These are phyloP conservation scores for Doris montereyensis DNA, from an alignment of 2,888 invertebrate genomes.

Conservation along the genomic window DNA sequence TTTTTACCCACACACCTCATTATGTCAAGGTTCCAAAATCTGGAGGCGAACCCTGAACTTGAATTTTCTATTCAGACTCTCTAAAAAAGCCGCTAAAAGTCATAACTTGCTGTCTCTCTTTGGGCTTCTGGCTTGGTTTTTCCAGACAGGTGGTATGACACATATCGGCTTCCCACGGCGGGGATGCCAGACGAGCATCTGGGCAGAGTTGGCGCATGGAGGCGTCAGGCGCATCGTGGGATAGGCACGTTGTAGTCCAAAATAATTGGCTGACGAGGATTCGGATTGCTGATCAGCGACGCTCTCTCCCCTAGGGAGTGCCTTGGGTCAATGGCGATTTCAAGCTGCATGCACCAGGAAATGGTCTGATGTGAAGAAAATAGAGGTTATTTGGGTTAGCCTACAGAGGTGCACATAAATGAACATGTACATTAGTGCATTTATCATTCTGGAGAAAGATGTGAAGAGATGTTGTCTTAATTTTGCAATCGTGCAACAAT, in stretches of 20 bases:
- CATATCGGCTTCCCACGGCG: constrained; percentile 60
- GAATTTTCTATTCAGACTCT: too few species aligned
- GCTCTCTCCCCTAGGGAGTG: constrained; percentile 68
- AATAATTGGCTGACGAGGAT: constrained; percentile 62
- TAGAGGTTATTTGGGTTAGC: too few species aligned
- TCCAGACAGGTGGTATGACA: constrained; percentile 70
- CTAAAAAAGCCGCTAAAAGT: too few species aligned
- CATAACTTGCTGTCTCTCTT: constrained; percentile 59
- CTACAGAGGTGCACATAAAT: too few species aligned
- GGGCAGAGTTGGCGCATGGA: constrained; percentile 71
- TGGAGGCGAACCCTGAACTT: too few species aligned
- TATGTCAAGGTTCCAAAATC: too few species aligned
- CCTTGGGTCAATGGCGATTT: constrained; percentile 68
- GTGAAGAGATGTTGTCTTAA: too few species aligned
- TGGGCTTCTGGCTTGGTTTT: constrained; percentile 41
- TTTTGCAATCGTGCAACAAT: too few species aligned
- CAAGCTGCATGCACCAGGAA: constrained; percentile 59
- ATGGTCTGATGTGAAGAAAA: too few species aligned
- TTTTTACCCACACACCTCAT: too few species aligned
- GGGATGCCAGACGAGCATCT: constrained; percentile 71
- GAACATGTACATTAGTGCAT: too few species aligned
- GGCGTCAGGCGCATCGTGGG: constrained; percentile 68
- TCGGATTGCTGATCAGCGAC: constrained; percentile 57
- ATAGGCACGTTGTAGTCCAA: constrained; percentile 64
- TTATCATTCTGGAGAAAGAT: too few species aligned